Evolutionary conservation across 2,113 vertebrate species (phyloP).

Genomic region (Ammodytes marinus): DNA sequence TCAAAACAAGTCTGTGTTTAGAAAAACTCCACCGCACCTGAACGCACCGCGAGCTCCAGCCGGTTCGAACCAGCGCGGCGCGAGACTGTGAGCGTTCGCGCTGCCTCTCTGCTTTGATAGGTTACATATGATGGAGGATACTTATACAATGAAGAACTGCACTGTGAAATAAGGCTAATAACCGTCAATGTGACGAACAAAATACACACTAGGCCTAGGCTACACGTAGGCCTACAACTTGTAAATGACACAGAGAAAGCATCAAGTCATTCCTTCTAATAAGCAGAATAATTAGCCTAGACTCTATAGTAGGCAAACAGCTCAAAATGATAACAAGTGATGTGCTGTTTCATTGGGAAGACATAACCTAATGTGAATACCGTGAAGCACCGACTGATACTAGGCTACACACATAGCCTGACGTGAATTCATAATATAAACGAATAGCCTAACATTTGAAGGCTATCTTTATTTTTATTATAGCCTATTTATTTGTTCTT

Average conservation of each 20-base stretch:
- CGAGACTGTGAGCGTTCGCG: conserved; percentile 61
- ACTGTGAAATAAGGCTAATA: too few relatives aligned
- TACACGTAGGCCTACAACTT: too few relatives aligned
- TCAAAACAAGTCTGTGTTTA: neutral
- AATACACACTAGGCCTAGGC: neutral
- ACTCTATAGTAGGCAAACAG: too few relatives aligned
- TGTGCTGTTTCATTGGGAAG: neutral
- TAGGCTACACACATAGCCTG: neutral
- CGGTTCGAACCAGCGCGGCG: conserved; percentile 87
- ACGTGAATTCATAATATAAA: neutral
- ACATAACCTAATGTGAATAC: neutral
- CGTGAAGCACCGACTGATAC: neutral
- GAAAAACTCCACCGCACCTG: conserved; percentile 17
- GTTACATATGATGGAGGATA: neutral
- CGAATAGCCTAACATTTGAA: too few relatives aligned
- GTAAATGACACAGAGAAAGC: too few relatives aligned
- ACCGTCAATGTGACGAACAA: neutral
- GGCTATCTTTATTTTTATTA: neutral
- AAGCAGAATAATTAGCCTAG: too few relatives aligned
- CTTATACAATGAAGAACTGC: neutral
- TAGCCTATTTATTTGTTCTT: too few relatives aligned
- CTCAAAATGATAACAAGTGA: too few relatives aligned
- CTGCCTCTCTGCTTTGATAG: neutral
- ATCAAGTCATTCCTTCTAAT: neutral
- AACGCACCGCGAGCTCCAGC: conserved; percentile 75